Base-by-base conservation (phyloP, 2,113 vertebrate species). In the Mustela lutreola region DNA sequence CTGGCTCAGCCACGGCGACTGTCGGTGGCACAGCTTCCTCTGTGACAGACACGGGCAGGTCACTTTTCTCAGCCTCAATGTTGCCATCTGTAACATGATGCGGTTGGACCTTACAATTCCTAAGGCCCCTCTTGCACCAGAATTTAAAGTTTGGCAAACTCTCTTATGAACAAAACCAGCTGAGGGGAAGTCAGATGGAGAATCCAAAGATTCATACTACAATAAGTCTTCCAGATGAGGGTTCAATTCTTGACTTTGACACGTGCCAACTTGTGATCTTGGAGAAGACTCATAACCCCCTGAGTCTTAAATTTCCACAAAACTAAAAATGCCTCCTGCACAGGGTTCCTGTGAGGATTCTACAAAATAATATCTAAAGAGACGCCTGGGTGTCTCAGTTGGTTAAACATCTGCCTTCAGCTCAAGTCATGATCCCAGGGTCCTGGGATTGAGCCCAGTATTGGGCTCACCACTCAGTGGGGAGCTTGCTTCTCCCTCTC, bases 131-230 rank as follows among this genome's bases (percentile, higher is more conserved):
- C 22, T 19, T 31, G 73, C n/a, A 53, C 73, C 93, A 73, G 67
- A 82, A 78, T 56, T 42, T 71, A 91, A 93, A 36, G 45, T 15
- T 92, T 39, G 81, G 21, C 33, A 87, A 94, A 39, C 67, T 80
- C 24, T 79, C 67, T 86, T 94, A 67, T 73, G 53, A 92, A 83
- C 8, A 94, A 33, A 90, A 83, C 50, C 85, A 78, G 60, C 73
- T 33, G 39, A 89, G 50, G 26, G n/a, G 22, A 80, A 75, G 36
- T 84, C 86, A 71, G 15, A 39, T n/a, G 33, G 79, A 96, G 19
- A 93, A 22, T 63, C 60, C 16, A 21, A 80, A 45, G 14, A 15
- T 53, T 48, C 26, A 22, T n/a, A 28, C 81, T 11, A 12, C 24
- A 76, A 53, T 63, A 71, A 73, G 16, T 53, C 39, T 42, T 18